These are phyloP conservation scores for Darevskia nairensis DNA, from an alignment of 2,797 vertebrate species.

Conservation along the genomic window DNA sequence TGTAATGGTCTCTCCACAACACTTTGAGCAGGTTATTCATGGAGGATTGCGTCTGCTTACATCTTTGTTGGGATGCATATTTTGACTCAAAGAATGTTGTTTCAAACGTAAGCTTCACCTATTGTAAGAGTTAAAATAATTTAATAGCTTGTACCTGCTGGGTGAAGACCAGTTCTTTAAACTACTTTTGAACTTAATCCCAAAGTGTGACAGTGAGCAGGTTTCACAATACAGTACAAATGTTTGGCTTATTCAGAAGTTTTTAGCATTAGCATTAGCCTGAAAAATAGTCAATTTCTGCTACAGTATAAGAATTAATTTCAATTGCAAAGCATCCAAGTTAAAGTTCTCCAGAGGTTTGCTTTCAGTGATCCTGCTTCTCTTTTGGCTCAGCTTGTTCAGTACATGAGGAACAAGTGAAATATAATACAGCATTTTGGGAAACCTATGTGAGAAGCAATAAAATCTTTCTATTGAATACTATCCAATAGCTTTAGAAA, in stretches of 20 bases:
- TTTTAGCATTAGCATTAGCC: neutral
- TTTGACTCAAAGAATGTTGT: slow-evolving; percentile 76
- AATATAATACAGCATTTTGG: slow-evolving; percentile 67
- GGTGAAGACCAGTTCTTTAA: neutral
- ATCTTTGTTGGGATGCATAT: slow-evolving; percentile 54
- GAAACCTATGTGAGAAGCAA: slow-evolving; percentile 58
- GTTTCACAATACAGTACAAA: neutral
- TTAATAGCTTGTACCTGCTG: neutral
- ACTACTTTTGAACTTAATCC: neutral
- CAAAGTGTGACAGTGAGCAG: neutral
- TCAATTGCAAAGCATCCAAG: slow-evolving; percentile 9
- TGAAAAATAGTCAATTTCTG: slow-evolving; percentile 43
- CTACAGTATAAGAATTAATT: neutral
- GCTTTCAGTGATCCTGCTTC: slow-evolving; percentile 37
- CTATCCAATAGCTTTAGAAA: slow-evolving; percentile 57
- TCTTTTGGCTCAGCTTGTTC: slow-evolving; percentile 53
- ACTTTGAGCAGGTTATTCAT: slow-evolving; percentile 88
- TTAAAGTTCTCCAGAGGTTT: slow-evolving; percentile 49
- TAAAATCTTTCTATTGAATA: slow-evolving; percentile 25
- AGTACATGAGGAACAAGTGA: slow-evolving; percentile 53
- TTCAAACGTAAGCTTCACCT: slow-evolving; percentile 95
- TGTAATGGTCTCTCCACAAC: slow-evolving; percentile 84
- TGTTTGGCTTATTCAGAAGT: neutral
- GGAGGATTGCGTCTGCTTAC: slow-evolving; percentile 72
- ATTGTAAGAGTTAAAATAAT: slow-evolving; percentile 50